Conservation (phyloP, 2,888 invertebrate species). For the Leistus spinibarbis region DNA sequence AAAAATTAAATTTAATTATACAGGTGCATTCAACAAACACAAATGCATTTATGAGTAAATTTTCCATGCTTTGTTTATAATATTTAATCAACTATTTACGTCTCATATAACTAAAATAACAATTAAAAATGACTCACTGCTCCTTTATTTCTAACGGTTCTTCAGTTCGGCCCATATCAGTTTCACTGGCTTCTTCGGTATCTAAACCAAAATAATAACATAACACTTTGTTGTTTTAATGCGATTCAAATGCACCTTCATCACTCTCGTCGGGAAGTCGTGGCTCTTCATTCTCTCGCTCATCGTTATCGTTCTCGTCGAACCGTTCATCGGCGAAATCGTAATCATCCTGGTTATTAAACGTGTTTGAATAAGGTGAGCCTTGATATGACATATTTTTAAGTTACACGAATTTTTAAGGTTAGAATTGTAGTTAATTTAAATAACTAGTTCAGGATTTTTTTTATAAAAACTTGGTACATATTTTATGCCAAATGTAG, state of each 20-base stretch:
- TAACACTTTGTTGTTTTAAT: background rate
- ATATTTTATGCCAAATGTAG: no score
- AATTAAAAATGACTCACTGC: slow-evolving; percentile 69
- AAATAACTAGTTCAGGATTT: no score
- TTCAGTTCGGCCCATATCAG: slow-evolving; percentile 84
- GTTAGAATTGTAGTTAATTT: no score
- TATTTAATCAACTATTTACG: no score
- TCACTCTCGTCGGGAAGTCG: slow-evolving; percentile 61
- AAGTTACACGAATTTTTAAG: background rate
- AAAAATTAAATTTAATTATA: no score
- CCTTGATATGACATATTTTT: slow-evolving; percentile 69
- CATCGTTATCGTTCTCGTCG: slow-evolving; percentile 71
- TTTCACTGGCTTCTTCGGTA: slow-evolving; percentile 96
- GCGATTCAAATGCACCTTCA: slow-evolving; percentile 58
- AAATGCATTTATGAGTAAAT: no score
- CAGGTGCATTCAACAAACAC: no score
- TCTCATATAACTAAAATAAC: no score
- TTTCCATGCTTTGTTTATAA: no score
- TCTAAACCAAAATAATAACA: slow-evolving; percentile 60
- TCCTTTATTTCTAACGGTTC: slow-evolving; percentile 86
- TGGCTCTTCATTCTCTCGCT: slow-evolving; percentile 66
- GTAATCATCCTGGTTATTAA: slow-evolving; percentile 68
- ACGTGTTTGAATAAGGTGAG: slow-evolving; percentile 69
- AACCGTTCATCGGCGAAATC: slow-evolving; percentile 76
- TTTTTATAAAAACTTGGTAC: no score